These are phyloP conservation scores for Cinclus cinclus DNA, from an alignment of 2,113 vertebrate genomes.

Conservation along the genomic window DNA sequence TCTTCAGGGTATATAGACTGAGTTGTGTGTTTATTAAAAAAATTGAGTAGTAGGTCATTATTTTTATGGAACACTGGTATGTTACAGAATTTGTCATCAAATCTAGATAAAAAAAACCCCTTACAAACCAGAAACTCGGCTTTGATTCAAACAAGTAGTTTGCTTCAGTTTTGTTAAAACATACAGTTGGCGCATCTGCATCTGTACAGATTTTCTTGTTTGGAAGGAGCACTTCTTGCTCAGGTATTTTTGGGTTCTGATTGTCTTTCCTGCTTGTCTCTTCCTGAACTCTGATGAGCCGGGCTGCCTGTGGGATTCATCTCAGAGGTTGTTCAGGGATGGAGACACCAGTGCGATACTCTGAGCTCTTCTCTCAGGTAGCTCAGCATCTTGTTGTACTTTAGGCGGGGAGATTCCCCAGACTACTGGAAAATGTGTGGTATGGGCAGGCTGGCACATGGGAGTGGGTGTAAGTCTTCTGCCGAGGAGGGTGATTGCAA, in stretches of 20 bases:
- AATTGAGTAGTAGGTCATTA: not conserved
- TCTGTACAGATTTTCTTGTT: not conserved
- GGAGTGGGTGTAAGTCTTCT: accelerated
- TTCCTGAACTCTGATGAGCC: accelerated
- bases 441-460: not conserved
- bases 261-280: not conserved
- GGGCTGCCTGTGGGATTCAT: not conserved
- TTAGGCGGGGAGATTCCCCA: not conserved
- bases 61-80: accelerated
- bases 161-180: not conserved
- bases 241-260: not conserved
- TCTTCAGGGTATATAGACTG: not conserved
- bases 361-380: accelerated
- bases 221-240: not conserved
- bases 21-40: not conserved
- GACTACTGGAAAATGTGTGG: not conserved
- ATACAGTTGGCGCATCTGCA: accelerated
- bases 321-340: not conserved
- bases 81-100: not conserved
- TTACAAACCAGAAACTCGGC: not conserved
- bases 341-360: accelerated
- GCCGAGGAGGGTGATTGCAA: not conserved
- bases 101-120: not conserved
- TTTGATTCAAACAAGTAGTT: not conserved
- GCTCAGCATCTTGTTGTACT: not conserved